Evolutionary conservation across 53 echinoderm and acorn worm species (phyloP).

Genomic region (Astropecten irregularis): DNA sequence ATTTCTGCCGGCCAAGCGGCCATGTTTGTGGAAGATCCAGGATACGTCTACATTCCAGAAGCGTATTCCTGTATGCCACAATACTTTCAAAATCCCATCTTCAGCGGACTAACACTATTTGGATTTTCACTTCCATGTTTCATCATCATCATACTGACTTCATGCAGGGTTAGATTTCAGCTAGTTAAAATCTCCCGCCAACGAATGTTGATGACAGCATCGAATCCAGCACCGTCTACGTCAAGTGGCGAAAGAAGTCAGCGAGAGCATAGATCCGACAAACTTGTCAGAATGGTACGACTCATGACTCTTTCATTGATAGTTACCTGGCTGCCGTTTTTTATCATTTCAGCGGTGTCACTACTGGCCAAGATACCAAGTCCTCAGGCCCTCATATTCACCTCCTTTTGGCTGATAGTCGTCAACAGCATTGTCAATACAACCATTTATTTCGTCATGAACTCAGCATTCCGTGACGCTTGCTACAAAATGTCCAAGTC

Average conservation of each 20-base stretch:
- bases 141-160: background rate
- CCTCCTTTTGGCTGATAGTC: background rate
- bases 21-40: background rate
- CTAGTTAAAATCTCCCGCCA: background rate
- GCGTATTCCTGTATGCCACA: background rate
- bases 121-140: background rate
- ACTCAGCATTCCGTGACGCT: background rate
- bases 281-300: slow-evolving; percentile 2
- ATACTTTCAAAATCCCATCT: background rate
- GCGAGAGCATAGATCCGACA: too few relatives aligned
- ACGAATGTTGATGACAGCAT: background rate
- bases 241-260: background rate
- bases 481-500: background rate
- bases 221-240: background rate
- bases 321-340: slow-evolving; percentile 12
- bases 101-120: background rate
- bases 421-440: slow-evolving; percentile 17
- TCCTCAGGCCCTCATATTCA: background rate
- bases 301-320: background rate
- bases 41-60: background rate
- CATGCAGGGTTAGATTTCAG: background rate
- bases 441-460: slow-evolving; percentile 13
- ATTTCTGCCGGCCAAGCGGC: background rate
- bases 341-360: background rate
- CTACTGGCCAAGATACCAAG: background rate